These are phyloP conservation scores for Pristionchus entomophagus DNA, from an alignment of 2,888 invertebrate genomes.

Conservation along the genomic window DNA sequence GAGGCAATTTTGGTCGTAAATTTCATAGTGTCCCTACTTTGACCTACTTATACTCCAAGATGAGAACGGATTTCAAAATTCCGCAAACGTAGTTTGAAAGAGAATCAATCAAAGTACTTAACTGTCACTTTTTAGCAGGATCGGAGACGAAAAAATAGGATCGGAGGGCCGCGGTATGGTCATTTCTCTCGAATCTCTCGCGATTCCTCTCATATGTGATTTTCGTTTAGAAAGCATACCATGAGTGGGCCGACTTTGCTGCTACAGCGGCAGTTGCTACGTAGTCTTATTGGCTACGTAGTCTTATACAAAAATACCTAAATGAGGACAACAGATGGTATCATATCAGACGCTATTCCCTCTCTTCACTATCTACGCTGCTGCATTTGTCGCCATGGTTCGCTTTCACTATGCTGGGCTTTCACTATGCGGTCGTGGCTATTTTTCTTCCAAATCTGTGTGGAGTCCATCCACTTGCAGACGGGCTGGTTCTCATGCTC, in stretches of 20 bases:
- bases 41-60: too few relatives aligned
- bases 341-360: neutral
- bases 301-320: neutral
- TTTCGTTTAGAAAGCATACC: neutral
- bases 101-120: too few relatives aligned
- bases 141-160: too few relatives aligned
- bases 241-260: neutral
- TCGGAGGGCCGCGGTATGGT: too few relatives aligned
- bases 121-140: too few relatives aligned
- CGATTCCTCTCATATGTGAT: too few relatives aligned
- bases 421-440: neutral
- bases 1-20: too few relatives aligned
- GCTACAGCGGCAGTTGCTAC: neutral
- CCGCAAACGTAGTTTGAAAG: too few relatives aligned
- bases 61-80: too few relatives aligned
- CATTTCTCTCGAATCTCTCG: too few relatives aligned
- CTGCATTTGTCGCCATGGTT: neutral
- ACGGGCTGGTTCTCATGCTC: neutral
- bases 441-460: neutral
- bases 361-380: neutral
- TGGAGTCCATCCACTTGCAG: neutral
- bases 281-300: neutral
- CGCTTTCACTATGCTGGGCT: neutral
- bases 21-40: too few relatives aligned
- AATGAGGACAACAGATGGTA: neutral